Conservation (phyloP, 2,797 vertebrate genomes). For the Pseudochaenichthys georgianus region DNA sequence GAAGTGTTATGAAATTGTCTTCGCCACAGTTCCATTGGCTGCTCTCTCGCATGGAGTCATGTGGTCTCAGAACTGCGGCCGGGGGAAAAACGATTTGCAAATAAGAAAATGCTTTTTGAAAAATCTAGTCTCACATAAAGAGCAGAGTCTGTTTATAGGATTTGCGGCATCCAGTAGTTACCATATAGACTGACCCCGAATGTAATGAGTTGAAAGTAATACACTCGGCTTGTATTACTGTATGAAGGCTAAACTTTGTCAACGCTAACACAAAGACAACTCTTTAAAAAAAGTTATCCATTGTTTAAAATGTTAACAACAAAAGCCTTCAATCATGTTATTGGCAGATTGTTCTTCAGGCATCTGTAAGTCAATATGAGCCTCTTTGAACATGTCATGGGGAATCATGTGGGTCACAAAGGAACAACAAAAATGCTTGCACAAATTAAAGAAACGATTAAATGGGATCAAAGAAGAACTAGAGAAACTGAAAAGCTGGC, state of each 20-base stretch:
- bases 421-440: slow-evolving; percentile 60
- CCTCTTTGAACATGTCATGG: slow-evolving; percentile 27
- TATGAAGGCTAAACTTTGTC: slow-evolving; percentile 3
- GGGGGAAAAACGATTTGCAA: slow-evolving; percentile 60
- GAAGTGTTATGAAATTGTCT: slow-evolving; percentile 77
- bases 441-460: slow-evolving; percentile 61
- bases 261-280: not conserved
- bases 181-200: slow-evolving; percentile 2
- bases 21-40: slow-evolving; percentile 71
- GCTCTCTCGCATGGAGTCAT: slow-evolving; percentile 65
- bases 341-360: slow-evolving; percentile 22
- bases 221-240: slow-evolving; percentile 6
- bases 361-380: slow-evolving; percentile 44
- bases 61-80: slow-evolving; percentile 67
- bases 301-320: slow-evolving; percentile 10
- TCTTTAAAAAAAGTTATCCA: not conserved
- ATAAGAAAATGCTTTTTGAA: slow-evolving; percentile 61
- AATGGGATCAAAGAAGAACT: slow-evolving; percentile 60
- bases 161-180: slow-evolving; percentile 13
- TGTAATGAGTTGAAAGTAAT: slow-evolving; percentile 13
- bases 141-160: slow-evolving; percentile 36
- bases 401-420: slow-evolving; percentile 69
- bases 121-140: slow-evolving; percentile 42
- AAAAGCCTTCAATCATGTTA: not conserved
- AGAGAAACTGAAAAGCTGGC: slow-evolving; percentile 29